These are phyloP conservation scores for Fistularia tabacaria DNA, from an alignment of 2,797 vertebrate species.

Conservation along the genomic window DNA sequence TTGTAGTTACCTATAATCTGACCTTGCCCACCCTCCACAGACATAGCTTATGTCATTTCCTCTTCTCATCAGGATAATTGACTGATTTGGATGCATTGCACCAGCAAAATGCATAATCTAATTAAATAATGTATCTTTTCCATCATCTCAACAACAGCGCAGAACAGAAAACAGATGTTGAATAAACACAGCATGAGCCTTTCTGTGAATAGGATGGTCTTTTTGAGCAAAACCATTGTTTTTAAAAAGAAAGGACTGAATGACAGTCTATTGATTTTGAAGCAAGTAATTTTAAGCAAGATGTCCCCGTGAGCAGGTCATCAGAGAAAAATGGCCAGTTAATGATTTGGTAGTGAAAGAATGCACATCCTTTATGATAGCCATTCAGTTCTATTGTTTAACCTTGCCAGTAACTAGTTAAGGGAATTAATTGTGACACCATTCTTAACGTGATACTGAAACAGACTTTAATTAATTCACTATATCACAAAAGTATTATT, in stretches of 20 bases:
- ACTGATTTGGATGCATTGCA: constrained; percentile 35
- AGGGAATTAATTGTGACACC: too few relatives aligned
- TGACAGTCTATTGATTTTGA: constrained; percentile 35
- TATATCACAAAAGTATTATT: too few relatives aligned
- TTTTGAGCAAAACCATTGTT: neutral
- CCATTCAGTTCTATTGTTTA: constrained; percentile 8
- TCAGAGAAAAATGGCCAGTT: constrained; percentile 45
- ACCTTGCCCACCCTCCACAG: constrained; percentile 11
- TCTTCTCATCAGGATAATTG: constrained; percentile 28
- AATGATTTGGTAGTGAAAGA: constrained; percentile 46
- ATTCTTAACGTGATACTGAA: too few relatives aligned
- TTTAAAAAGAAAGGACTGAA: neutral
- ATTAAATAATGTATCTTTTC: constrained; percentile 32
- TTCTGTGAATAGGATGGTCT: neutral
- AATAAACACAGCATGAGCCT: constrained; percentile 6
- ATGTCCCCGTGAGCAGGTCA: constrained; percentile 36
- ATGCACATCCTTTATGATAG: neutral
- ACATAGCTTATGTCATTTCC: constrained; percentile 21
- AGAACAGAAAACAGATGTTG: constrained; percentile 14
- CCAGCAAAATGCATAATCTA: constrained; percentile 29
- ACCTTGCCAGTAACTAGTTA: neutral
- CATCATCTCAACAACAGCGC: constrained; percentile 18
- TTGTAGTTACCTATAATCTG: constrained; percentile 17
- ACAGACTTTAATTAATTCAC: too few relatives aligned
- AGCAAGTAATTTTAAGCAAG: constrained; percentile 18